A percentile compares a stretch with the other conserved stretches of the same genome.
Evolutionary conservation across 2,888 invertebrate genomes (phyloP).

Genomic region (Ectropis crepuscularia): DNA sequence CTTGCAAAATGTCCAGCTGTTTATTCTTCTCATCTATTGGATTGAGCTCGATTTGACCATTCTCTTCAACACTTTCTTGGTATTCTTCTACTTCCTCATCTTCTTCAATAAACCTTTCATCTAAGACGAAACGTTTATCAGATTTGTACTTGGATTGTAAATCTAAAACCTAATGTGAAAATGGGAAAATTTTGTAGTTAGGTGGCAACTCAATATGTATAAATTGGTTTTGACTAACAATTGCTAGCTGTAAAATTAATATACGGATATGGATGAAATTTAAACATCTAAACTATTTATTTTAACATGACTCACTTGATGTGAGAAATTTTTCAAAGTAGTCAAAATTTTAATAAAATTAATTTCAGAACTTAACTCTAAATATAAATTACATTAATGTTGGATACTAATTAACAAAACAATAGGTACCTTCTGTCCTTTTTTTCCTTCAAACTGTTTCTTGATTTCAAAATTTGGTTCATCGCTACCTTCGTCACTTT

Average conservation of each 20-base stretch:
- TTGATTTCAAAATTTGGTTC: constrained; percentile 86
- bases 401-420: constrained; percentile 8
- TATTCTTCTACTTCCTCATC: constrained; percentile 60
- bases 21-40: constrained; percentile 78
- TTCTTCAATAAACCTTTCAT: constrained; percentile 89
- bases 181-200: constrained; percentile 2
- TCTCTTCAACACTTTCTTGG: constrained; percentile 53
- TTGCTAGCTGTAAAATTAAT: too few relatives aligned
- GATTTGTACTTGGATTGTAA: constrained; percentile 89
- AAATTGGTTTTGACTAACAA: too few relatives aligned
- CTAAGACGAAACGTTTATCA: constrained; percentile 91
- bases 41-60: constrained; percentile 65
- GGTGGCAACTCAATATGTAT: too few relatives aligned
- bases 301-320: too few relatives aligned
- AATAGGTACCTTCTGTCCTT: constrained; percentile 86
- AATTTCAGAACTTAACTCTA: too few relatives aligned
- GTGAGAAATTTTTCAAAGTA: too few relatives aligned
- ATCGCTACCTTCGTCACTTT: constrained; percentile 79
- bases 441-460: constrained; percentile 87
- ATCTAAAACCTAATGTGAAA: constrained; percentile 83
- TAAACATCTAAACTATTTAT: too few relatives aligned
- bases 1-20: constrained; percentile 83
- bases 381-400: too few relatives aligned
- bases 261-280: too few relatives aligned
- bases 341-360: too few relatives aligned